Evolutionary conservation across 2,888 invertebrate species (phyloP).

Genomic region (Xestia rhomboidea): DNA sequence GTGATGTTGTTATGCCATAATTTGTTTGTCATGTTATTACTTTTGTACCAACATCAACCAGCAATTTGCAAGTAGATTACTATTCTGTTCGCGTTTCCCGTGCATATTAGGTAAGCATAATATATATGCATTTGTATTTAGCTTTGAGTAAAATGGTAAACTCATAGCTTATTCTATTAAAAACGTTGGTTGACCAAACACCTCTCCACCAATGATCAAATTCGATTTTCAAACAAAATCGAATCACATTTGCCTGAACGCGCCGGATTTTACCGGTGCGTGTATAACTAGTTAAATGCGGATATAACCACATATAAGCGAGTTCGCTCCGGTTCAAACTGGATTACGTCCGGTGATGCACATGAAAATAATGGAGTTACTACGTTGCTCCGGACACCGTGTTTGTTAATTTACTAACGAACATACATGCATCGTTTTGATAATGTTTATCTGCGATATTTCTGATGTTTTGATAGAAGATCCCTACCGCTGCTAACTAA

Average conservation of each 20-base stretch:
- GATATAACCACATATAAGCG: constrained; percentile 63
- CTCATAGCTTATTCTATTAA: not conserved
- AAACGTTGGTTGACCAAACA: not conserved
- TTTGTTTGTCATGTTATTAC: not conserved
- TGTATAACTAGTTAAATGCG: constrained; percentile 59
- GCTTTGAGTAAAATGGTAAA: not conserved
- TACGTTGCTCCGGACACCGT: constrained; percentile 41
- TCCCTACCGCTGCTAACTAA: not conserved
- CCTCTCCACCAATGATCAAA: constrained; percentile 18
- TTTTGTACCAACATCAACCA: not conserved
- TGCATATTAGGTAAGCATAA: not conserved
- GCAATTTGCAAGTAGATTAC: not conserved
- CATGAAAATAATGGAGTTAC: constrained; percentile 64
- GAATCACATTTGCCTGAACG: constrained; percentile 38
- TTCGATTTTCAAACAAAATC: constrained; percentile 35
- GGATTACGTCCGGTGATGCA: constrained; percentile 63
- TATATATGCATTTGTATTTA: not conserved
- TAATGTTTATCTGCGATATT: not conserved
- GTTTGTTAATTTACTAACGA: constrained; percentile 56
- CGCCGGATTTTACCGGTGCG: constrained; percentile 53
- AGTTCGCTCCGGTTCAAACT: constrained; percentile 62
- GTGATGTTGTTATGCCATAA: not conserved
- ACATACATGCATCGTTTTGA: constrained; percentile 5
- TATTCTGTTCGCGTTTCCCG: not conserved
- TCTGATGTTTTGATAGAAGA: not conserved